Evolutionary conservation across 2,797 vertebrate genomes (phyloP), one percentile per base, ranked within the genome.

Genomic region (Pyrocephalus nanus): DNA sequence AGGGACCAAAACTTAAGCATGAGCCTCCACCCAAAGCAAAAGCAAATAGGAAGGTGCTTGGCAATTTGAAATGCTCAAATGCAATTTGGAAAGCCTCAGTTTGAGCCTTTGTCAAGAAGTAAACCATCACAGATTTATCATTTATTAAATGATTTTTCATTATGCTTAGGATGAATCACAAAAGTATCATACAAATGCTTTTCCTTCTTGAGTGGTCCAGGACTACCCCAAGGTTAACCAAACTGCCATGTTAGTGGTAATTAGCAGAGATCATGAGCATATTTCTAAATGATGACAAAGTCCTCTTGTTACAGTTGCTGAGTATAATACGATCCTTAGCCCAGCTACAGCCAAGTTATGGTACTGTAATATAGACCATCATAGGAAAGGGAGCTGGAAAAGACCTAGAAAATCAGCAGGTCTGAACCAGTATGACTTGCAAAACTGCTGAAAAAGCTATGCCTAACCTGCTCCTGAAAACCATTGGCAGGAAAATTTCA

Each of bases 11-110:
- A 54, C 27, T 54, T 23, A 64, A 85, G 47, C 32, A 9, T 22
- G 50, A 82, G 50, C 64, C 93, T 93, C 93, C 78, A 84, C 92
- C 70, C 83, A 48, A 58, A 65, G 9, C n/a, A 84, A 86, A 90
- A 78, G 48, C 71, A 95, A 92, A 78, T 16, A 84, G 34, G 43
- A 86, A 75, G 30, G 47, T 81, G 22, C 11, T 60, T 34, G 40
- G 71, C 62, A 64, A 70, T 79, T 78, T 73, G 51, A 79, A 93
- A 62, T 8, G 36, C 32, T 51, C 15, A 3, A 53, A 53, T 30
- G 11, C 29, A 30, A 53, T 30, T 53, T 53, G 51, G 30, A 53
- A 53, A 53, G 11, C 51, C 51, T 53, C 51, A 71, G 62, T 81
- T 19, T 0, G 4, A 30, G 76, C 36, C 27, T 91, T 84, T 74